Evolutionary conservation across 1,140 invertebrate genomes (phyloP), one percentile per base, ranked within the genome.

Genomic region (Anagrus nilaparvatae): DNA sequence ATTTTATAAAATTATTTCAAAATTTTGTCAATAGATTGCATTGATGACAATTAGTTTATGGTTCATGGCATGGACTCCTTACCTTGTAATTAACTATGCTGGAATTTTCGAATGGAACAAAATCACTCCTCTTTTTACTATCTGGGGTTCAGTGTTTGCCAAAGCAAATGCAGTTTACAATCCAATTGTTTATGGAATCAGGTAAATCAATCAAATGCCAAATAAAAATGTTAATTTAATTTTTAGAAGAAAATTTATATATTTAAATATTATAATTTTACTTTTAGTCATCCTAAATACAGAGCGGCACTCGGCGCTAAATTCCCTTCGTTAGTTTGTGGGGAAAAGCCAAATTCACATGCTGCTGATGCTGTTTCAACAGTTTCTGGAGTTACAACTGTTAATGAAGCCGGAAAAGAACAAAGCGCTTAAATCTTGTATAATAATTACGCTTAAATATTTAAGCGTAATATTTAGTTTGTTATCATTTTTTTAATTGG

Each of bases 1-100:
- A 13, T 18, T 19, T 17, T 19, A n/a, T n/a, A n/a, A n/a, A n/a
- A n/a, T n/a, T 40, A 29, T 7, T 2, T 30, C 21, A 30, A 21
- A 40, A 19, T 12, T n/a, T 38, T 21, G 13, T 23, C 37, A 20
- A 17, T 37, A 79, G 70, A 78, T 88, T 39, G 84, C 86, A 21
- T 64, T 89, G 51, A 84, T 81, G 63, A 89, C 85, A 28, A 84
- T 90, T 39, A 73, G 78, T 0, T 60, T 88, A 40, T 91, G 83
- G 82, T 81, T 89, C 61, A 73, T 87, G 65, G 85, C 85, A 4
- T 87, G 84, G 84, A 86, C 83, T 12, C 84, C 84, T n/a, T 87
- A 87, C 55, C 59, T 86, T 14, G 76, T 85, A 13, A 86, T 88
- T 49, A 87, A 87, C 55, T 81, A 72, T 54, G 69, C 78, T 41